Evolutionary conservation across 2,113 vertebrate species (phyloP).

Genomic region (Lophotis ruficrista): DNA sequence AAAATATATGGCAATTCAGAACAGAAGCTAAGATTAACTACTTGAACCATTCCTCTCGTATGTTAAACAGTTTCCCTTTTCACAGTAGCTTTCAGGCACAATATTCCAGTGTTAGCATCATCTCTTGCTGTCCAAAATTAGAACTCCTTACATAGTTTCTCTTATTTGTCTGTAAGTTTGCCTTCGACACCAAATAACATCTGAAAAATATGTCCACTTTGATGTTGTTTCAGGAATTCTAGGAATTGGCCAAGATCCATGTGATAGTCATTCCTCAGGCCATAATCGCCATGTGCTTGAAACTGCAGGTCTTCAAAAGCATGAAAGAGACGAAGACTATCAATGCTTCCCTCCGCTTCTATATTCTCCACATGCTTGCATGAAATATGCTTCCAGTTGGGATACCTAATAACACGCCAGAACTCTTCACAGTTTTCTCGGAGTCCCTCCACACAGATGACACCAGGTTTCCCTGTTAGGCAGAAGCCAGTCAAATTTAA

Average conservation of each 20-base stretch:
- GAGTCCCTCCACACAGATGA: conserved; percentile 79
- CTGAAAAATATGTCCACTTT: conserved; percentile 77
- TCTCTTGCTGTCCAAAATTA: background rate
- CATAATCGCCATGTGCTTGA: conserved; percentile 77
- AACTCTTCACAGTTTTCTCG: conserved; percentile 77
- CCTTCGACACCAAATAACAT: conserved; percentile 80
- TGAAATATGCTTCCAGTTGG: conserved; percentile 82
- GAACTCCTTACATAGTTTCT: background rate
- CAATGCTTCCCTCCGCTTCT: conserved; percentile 48
- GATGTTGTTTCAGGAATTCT: conserved; percentile 76
- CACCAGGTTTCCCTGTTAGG: conserved; percentile 79
- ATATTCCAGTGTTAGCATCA: background rate
- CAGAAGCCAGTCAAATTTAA: conserved; percentile 80
- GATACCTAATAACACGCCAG: conserved; percentile 78
- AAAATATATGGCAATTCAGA: background rate
- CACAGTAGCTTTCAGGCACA: background rate
- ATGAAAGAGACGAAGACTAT: conserved; percentile 65
- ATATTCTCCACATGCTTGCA: conserved; percentile 76
- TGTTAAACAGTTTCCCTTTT: background rate
- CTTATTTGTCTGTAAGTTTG: conserved; percentile 65
- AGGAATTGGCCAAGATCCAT: conserved; percentile 82
- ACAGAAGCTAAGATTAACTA: background rate
- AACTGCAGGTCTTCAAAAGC: conserved; percentile 79
- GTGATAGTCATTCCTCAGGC: conserved; percentile 80
- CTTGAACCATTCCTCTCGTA: background rate